phyloP scores from a whole-genome alignment of 2,888 invertebrate species.

The Euphydryas editha region DNA sequence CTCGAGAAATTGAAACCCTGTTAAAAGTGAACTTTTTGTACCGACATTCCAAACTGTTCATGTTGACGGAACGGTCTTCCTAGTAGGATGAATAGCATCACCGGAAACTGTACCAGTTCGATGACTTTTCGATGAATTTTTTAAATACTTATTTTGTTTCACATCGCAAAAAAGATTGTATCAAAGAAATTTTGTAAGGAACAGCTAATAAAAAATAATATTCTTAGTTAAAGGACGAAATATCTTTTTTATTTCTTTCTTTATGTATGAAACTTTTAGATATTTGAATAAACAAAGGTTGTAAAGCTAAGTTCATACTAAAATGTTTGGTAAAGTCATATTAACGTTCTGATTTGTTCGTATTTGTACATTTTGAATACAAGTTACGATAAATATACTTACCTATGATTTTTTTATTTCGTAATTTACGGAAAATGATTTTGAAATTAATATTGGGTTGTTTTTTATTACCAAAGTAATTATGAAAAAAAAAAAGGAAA shows the following conservation, averaged over 20 bases:
- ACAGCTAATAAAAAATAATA: background rate
- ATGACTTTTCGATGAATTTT: constrained; percentile 43
- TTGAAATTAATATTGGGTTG: background rate
- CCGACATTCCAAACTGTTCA: constrained; percentile 19
- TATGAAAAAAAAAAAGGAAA: background rate
- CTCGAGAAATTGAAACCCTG: background rate
- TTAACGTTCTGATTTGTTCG: background rate
- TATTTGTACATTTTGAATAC: background rate
- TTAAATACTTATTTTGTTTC: constrained; percentile 28
- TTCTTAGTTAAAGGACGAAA: background rate
- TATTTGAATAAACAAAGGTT: constrained; percentile 21
- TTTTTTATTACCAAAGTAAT: background rate
- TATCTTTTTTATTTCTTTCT: constrained; percentile 23
- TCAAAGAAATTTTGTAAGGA: background rate
- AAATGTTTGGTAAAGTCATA: background rate
- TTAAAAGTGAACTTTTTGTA: constrained; percentile 15
- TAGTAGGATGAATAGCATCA: constrained; percentile 37
- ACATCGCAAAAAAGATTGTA: background rate
- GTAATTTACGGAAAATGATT: background rate
- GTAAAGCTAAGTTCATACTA: constrained; percentile 21
- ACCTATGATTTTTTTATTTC: background rate
- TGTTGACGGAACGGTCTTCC: constrained; percentile 31
- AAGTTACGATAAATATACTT: background rate
- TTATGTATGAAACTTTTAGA: constrained; percentile 16
- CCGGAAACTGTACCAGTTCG: constrained; percentile 74